These are phyloP conservation scores for Pachymerium ferrugineum DNA, from an alignment of 2,888 invertebrate genomes.

Conservation along the genomic window DNA sequence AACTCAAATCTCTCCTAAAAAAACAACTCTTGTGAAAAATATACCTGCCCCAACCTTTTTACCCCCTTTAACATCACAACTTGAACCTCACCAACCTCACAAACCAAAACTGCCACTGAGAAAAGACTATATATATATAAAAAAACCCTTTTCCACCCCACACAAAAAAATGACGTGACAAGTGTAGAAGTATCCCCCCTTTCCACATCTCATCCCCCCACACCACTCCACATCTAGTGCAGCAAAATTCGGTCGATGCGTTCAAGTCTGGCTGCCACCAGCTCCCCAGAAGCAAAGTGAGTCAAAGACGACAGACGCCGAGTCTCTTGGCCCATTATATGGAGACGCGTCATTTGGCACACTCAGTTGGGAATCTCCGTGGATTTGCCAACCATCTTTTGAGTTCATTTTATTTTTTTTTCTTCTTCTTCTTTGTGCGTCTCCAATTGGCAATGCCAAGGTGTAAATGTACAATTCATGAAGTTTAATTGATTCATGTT, in stretches of 20 bases:
- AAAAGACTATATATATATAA: too few species aligned
- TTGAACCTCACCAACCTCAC: too few species aligned
- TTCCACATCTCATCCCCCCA: background rate
- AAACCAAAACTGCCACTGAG: too few species aligned
- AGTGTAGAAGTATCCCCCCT: background rate
- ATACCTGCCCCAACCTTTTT: too few species aligned
- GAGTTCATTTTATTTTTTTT: background rate
- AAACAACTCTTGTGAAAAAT: too few species aligned
- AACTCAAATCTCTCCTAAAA: too few species aligned
- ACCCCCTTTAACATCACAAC: too few species aligned
- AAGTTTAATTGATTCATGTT: background rate
- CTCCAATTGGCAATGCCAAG: background rate
- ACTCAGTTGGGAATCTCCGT: background rate
- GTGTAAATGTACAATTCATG: background rate
- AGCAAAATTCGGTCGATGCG: constrained; percentile 1
- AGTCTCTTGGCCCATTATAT: background rate
- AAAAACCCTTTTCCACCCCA: too few species aligned
- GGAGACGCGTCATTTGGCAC: constrained; percentile 2
- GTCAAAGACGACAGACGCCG: background rate
- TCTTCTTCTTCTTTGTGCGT: background rate
- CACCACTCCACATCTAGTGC: too few species aligned
- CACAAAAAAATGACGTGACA: background rate
- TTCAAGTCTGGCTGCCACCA: background rate
- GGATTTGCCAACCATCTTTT: constrained; percentile 3
- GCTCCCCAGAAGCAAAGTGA: background rate